These are phyloP conservation scores for Strigamia maritima DNA, from an alignment of 2,888 invertebrate species.

Conservation along the genomic window DNA sequence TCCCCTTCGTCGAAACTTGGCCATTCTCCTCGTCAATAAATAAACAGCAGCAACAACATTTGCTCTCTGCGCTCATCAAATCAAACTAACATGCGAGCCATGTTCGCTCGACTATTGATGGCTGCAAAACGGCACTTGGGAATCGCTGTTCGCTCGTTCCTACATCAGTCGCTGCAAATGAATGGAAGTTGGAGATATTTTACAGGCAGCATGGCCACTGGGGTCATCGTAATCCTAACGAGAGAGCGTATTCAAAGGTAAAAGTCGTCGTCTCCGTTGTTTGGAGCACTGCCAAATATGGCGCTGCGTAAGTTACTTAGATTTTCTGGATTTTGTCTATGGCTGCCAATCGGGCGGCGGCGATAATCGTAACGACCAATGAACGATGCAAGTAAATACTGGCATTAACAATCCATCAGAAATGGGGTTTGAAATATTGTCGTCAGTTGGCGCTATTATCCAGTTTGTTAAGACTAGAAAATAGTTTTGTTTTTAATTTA, in stretches of 20 bases:
- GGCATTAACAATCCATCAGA: not conserved
- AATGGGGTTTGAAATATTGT: not conserved
- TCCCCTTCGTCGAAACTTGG: constrained; percentile 35
- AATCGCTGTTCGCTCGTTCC: not conserved
- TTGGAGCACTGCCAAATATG: constrained; percentile 35
- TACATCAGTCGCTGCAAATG: not conserved
- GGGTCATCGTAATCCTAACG: constrained; percentile 21
- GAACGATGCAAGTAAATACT: not conserved
- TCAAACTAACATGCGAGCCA: constrained; percentile 6
- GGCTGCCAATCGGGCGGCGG: not conserved
- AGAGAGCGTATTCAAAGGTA: constrained; percentile 17
- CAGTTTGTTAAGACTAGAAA: no score
- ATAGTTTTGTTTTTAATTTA: no score
- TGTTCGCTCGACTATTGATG: not conserved
- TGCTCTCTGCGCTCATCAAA: constrained; percentile 14
- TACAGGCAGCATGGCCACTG: not conserved
- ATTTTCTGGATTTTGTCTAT: not conserved
- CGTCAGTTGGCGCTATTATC: not conserved
- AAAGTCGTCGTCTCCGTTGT: constrained; percentile 31
- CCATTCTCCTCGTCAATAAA: constrained; percentile 33
- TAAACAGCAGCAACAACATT: constrained; percentile 28
- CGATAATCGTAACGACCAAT: constrained; percentile 1
- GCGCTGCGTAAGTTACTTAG: constrained; percentile 7
- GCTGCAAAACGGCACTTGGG: constrained; percentile 6
- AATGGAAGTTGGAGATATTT: not conserved